These are phyloP conservation scores for Nebria brevicollis DNA, from an alignment of 2,888 invertebrate genomes.

Conservation along the genomic window DNA sequence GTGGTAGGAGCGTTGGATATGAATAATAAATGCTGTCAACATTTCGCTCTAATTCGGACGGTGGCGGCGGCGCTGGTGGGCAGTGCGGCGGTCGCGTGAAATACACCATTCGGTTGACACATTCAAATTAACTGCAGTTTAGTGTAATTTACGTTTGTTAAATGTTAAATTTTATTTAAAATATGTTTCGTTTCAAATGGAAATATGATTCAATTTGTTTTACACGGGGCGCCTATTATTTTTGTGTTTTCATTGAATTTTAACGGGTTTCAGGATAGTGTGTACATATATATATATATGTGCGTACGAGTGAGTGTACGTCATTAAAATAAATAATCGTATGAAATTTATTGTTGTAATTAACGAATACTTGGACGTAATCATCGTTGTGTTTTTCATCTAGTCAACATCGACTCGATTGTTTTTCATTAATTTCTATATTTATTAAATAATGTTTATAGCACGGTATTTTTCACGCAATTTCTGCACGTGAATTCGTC, in stretches of 20 bases:
- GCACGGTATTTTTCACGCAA: too few species aligned
- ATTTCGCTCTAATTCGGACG: conserved; percentile 20
- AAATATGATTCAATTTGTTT: conserved; percentile 48
- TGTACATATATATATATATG: neutral
- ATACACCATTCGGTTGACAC: conserved; percentile 30
- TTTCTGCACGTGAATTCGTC: too few species aligned
- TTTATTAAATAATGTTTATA: neutral
- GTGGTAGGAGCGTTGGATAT: conserved; percentile 28
- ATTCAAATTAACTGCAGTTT: conserved; percentile 46
- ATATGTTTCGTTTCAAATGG: conserved; percentile 47
- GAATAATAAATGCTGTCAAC: conserved; percentile 47
- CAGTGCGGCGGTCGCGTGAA: conserved; percentile 13
- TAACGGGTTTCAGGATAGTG: conserved; percentile 36
- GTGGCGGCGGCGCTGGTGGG: conserved; percentile 6
- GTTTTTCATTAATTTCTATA: neutral
- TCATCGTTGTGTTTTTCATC: conserved; percentile 23
- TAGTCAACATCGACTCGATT: conserved; percentile 15
- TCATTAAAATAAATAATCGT: conserved; percentile 45
- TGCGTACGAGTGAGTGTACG: neutral
- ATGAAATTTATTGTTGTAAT: conserved; percentile 43
- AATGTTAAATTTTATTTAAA: conserved; percentile 48
- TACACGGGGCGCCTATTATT: conserved; percentile 41
- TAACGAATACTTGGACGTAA: conserved; percentile 31
- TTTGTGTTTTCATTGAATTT: conserved; percentile 44
- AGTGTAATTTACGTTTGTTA: conserved; percentile 46